Percentiles rank a stretch among this genome's conserved stretches.
These are phyloP conservation scores for Holothuria glaberrima DNA, from an alignment of 35 echinoderm and acorn worm species.

Conservation along the genomic window DNA sequence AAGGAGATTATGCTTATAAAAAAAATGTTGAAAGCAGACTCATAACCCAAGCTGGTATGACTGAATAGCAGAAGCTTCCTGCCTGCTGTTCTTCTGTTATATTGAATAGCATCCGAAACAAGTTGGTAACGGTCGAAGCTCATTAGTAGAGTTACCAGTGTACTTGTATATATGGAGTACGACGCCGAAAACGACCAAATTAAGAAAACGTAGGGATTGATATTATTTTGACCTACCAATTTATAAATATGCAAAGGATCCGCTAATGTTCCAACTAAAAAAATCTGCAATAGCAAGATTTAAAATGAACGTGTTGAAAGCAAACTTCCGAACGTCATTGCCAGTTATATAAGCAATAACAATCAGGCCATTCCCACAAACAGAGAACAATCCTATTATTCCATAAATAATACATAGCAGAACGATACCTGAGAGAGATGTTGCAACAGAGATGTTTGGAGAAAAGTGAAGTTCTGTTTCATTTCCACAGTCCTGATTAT, in stretches of 20 bases:
- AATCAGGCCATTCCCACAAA: neutral
- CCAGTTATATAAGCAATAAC: neutral
- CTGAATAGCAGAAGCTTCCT: neutral
- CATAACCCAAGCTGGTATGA: neutral
- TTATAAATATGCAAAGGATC: neutral
- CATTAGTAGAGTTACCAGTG: neutral
- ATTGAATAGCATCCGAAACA: neutral
- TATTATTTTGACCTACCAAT: neutral
- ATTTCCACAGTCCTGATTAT: too few relatives aligned
- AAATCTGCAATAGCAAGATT: neutral
- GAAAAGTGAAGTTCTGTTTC: neutral
- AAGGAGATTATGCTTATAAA: neutral
- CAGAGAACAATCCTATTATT: neutral
- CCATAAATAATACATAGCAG: neutral
- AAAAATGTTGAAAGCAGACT: neutral
- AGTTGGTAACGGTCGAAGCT: too few relatives aligned
- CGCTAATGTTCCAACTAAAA: neutral
- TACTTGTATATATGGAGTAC: neutral
- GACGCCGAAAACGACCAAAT: neutral
- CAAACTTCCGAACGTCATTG: neutral
- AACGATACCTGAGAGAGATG: neutral
- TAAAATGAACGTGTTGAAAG: neutral
- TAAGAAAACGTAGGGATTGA: too few relatives aligned
- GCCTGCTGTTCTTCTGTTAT: neutral
- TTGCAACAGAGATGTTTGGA: neutral